These are phyloP conservation scores for Lepisosteus osseus DNA, from an alignment of 2,113 vertebrate genomes.

Conservation along the genomic window DNA sequence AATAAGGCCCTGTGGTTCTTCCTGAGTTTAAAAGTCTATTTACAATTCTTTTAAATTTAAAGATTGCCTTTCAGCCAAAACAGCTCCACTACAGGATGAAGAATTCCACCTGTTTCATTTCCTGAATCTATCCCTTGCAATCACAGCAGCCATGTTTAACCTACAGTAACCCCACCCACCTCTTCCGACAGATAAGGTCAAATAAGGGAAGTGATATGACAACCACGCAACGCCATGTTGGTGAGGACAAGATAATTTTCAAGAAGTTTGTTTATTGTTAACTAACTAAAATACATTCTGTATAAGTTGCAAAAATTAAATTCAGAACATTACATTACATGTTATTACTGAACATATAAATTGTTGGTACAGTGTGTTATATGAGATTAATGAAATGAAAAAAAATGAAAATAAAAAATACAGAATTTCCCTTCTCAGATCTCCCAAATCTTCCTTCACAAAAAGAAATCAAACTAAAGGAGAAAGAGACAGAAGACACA, in stretches of 20 bases:
- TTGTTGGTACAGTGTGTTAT: no score
- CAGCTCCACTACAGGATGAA: background rate
- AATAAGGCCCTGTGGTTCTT: background rate
- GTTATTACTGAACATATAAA: no score
- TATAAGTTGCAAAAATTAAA: no score
- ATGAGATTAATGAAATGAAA: no score
- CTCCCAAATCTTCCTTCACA: no score
- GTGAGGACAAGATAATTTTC: background rate
- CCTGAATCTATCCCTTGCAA: slow-evolving; percentile 51
- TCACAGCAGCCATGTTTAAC: slow-evolving; percentile 47
- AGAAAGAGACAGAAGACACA: no score
- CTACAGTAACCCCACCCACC: slow-evolving; percentile 16
- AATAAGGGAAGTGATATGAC: background rate
- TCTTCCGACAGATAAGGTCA: background rate
- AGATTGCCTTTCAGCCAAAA: slow-evolving; percentile 18
- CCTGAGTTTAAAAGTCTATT: background rate
- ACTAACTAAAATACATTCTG: no score
- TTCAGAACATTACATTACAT: no score
- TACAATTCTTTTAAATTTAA: background rate
- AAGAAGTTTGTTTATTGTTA: no score
- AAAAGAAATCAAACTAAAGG: no score
- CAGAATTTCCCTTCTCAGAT: no score
- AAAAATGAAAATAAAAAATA: no score
- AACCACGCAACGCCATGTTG: background rate
- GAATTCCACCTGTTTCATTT: slow-evolving; percentile 62